A percentile compares a stretch with the other conserved stretches of the same genome.
These are phyloP conservation scores for Dicrurus megarhynchus DNA, from an alignment of 2,113 vertebrate species.

Conservation along the genomic window DNA sequence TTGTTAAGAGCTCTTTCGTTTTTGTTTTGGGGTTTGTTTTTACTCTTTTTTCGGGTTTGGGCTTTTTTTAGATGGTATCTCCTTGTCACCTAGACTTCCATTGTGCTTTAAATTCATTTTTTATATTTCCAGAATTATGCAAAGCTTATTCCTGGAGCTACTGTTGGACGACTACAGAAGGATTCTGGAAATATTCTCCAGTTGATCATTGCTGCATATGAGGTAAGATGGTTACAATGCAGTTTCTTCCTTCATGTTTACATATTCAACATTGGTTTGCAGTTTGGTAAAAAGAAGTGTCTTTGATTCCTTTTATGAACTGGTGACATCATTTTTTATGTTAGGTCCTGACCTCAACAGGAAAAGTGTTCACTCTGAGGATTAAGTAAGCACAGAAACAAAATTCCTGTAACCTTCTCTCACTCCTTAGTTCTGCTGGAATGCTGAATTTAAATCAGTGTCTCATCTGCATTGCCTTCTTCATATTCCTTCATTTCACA, in stretches of 20 bases:
- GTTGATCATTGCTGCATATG: slow-evolving; percentile 91
- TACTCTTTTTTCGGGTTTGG: neutral
- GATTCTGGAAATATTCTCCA: slow-evolving; percentile 94
- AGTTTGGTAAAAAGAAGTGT: neutral
- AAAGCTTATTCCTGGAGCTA: slow-evolving; percentile 93
- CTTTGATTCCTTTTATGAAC: neutral
- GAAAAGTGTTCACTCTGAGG: neutral
- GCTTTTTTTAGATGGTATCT: neutral
- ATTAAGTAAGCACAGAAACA: neutral
- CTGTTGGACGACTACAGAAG: slow-evolving; percentile 82
- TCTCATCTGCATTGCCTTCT: neutral
- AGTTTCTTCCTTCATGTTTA: neutral
- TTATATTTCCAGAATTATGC: slow-evolving; percentile 86
- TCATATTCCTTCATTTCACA: neutral
- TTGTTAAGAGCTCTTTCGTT: neutral
- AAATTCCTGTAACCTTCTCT: neutral
- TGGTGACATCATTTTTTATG: neutral
- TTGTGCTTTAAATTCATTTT: neutral
- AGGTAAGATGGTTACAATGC: slow-evolving; percentile 73
- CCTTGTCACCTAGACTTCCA: neutral
- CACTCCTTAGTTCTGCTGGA: neutral
- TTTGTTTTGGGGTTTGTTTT: neutral
- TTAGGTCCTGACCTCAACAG: neutral
- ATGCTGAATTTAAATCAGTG: neutral
- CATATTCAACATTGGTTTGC: neutral